Evolutionary conservation across 2,888 invertebrate species (phyloP), one percentile per base, ranked within the genome.

Genomic region (Dicranocentrus wangi): DNA sequence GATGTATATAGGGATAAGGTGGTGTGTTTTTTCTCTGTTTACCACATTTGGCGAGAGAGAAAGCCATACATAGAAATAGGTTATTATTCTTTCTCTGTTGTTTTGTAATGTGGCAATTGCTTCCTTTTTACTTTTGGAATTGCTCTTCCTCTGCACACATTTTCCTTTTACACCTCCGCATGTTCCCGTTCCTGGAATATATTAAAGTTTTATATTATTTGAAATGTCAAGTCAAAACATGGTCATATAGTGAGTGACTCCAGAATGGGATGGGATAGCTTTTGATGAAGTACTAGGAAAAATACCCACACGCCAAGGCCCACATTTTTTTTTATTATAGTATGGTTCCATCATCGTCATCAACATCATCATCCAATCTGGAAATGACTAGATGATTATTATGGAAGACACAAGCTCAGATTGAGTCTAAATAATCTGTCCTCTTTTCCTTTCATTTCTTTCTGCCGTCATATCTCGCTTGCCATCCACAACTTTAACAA

Each of bases 371-470:
- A 63, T 63, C 63, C 32, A 17, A 32, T 5, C 21, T n/a, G n/a
- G n/a, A n/a, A n/a, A 2, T 27, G 55, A 69, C 28, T 42, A 47
- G 43, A 72, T 72, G 71, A 60, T 72, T 72, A 72, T 72, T 72
- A 53, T 42, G 60, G 66, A 55, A 53, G 58, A 76, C 75, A 76
- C 60, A 21, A 55, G 42, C 58, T 66, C 60, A 76, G 55, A 76
- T 76, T 76, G 75, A 58, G 66, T 76, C 73, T 75, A 65, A 75
- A 75, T 75, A 75, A 77, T 61, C 60, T 69, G 70, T 70, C 58
- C 70, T 70, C 70, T 39, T 70, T 55, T 60, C 60, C 70, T 70
- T 58, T 58, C 55, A 70, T 55, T 70, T 69, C 32, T 53, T 28
- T 17, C 28, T 25, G 17, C 39, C 21, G 21, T 60, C 27, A 58